Conservation (phyloP, 2,888 invertebrate species). For the Ophioninae sp. region DNA sequence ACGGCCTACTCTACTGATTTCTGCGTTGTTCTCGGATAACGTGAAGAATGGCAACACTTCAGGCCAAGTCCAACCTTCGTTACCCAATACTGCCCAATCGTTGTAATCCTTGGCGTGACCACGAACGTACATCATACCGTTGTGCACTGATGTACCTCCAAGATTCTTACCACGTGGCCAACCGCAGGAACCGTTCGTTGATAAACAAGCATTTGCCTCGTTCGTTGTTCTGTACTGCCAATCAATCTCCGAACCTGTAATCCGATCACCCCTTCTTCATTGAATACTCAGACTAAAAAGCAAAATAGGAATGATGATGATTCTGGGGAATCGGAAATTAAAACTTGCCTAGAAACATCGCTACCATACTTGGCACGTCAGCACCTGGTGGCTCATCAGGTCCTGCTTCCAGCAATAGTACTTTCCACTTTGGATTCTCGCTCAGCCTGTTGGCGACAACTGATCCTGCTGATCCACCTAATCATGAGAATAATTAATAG, state of each 20-base stretch:
- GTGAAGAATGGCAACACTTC: slow-evolving; percentile 89
- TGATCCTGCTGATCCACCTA: slow-evolving; percentile 85
- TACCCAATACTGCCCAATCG: slow-evolving; percentile 88
- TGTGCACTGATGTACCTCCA: slow-evolving; percentile 88
- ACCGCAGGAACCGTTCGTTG: slow-evolving; percentile 81
- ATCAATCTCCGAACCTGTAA: slow-evolving; percentile 83
- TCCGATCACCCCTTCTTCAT: slow-evolving; percentile 10
- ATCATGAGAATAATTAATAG: neutral
- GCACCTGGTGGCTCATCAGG: slow-evolving; percentile 87
- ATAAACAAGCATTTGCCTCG: slow-evolving; percentile 84
- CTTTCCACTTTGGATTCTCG: slow-evolving; percentile 85
- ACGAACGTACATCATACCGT: slow-evolving; percentile 93
- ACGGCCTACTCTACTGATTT: slow-evolving; percentile 84
- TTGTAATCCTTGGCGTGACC: slow-evolving; percentile 90
- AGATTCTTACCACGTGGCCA: slow-evolving; percentile 88
- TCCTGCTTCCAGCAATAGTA: slow-evolving; percentile 88
- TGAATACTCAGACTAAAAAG: slow-evolving; percentile 11
- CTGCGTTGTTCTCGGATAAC: slow-evolving; percentile 86
- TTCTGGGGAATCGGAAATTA: slow-evolving; percentile 21
- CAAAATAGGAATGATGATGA: neutral
- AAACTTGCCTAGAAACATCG: slow-evolving; percentile 83
- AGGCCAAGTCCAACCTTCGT: slow-evolving; percentile 89
- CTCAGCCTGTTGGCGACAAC: slow-evolving; percentile 86
- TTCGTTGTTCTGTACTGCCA: slow-evolving; percentile 87
- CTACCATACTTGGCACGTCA: slow-evolving; percentile 86